Conservation (phyloP, 2,797 vertebrate genomes). For the Gambelia wislizenii region DNA sequence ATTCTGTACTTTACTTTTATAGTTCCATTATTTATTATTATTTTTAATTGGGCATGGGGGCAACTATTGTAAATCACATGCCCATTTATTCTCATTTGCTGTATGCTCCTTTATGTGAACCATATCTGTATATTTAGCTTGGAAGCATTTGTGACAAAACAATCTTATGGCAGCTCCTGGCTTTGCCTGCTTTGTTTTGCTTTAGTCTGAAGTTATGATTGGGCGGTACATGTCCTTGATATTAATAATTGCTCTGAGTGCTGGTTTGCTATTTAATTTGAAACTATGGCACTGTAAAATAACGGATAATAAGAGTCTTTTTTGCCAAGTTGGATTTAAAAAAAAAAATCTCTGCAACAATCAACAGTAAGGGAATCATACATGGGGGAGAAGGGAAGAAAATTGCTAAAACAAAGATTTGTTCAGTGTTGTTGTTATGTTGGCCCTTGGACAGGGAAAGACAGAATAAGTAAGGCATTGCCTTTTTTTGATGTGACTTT, state of each 20-base stretch:
- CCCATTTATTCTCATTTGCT: constrained; percentile 30
- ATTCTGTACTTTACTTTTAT: background rate
- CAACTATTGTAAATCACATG: constrained; percentile 5
- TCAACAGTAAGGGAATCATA: constrained; percentile 1
- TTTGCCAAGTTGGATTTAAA: background rate
- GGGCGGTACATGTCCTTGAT: constrained; percentile 29
- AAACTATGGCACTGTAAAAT: background rate
- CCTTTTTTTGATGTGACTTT: constrained; percentile 20
- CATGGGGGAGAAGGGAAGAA: background rate
- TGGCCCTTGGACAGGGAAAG: background rate
- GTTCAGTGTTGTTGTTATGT: constrained; percentile 11
- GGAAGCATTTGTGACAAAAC: constrained; percentile 26
- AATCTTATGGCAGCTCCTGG: constrained; percentile 47
- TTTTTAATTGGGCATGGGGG: background rate
- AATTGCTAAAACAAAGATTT: constrained; percentile 17
- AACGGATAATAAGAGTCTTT: constrained; percentile 2
- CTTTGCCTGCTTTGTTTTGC: constrained; percentile 39
- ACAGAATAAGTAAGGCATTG: background rate
- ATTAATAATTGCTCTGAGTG: constrained; percentile 30
- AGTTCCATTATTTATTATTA: background rate
- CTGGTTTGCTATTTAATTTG: constrained; percentile 37
- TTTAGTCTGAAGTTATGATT: constrained; percentile 43
- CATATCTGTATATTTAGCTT: constrained; percentile 44
- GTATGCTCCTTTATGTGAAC: background rate
- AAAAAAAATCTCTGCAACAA: background rate